phyloP scores from a whole-genome alignment of 2,888 invertebrate genomes.

The Polymixis lichenea region DNA sequence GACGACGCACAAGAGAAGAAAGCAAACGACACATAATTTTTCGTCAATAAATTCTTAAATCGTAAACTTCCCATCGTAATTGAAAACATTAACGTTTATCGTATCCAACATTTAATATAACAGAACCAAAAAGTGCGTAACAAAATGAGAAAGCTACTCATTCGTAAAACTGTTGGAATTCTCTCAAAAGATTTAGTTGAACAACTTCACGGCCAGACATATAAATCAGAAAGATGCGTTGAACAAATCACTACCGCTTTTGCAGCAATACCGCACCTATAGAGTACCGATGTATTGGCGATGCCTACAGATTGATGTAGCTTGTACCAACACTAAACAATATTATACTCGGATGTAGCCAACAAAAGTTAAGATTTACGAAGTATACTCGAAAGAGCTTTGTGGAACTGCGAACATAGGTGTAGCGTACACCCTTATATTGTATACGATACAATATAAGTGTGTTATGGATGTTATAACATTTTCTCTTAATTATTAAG shows the following conservation, averaged over 20 bases:
- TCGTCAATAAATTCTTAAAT: constrained; percentile 33
- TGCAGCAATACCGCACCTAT: constrained; percentile 56
- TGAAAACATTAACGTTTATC: constrained; percentile 48
- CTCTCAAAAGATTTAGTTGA: constrained; percentile 50
- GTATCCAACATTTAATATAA: constrained; percentile 16
- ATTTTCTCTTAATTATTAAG: not conserved
- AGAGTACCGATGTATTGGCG: constrained; percentile 64
- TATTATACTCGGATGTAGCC: constrained; percentile 82
- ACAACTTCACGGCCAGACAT: constrained; percentile 73
- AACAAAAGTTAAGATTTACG: constrained; percentile 87
- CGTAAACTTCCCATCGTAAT: constrained; percentile 45
- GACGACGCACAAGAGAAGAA: not conserved
- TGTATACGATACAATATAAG: constrained; percentile 15
- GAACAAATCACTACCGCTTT: constrained; percentile 79
- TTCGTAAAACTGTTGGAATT: constrained; percentile 45
- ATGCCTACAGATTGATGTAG: constrained; percentile 78
- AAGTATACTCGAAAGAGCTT: constrained; percentile 72
- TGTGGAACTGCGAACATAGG: constrained; percentile 56
- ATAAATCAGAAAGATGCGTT: constrained; percentile 85
- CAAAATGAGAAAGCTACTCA: constrained; percentile 50
- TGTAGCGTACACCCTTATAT: too few relatives aligned
- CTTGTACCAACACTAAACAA: constrained; percentile 80
- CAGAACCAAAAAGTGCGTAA: constrained; percentile 30
- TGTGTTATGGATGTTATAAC: not conserved
- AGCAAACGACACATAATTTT: constrained; percentile 16